Base-by-base conservation (phyloP, 1,140 invertebrate genomes). In the Onthophagus taurus region DNA sequence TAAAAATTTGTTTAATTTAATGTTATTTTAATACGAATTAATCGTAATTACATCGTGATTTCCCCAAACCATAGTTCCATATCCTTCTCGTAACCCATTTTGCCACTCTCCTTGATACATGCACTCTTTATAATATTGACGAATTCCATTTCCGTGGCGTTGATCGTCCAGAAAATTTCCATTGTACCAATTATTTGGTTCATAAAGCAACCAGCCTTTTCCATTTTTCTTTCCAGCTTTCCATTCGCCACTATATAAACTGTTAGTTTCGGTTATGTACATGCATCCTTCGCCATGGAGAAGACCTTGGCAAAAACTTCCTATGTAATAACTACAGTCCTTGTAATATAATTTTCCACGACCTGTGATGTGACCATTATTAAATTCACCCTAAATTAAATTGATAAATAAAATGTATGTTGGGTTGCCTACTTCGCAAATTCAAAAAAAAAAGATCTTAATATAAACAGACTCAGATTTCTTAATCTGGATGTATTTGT, bases 91-190 rank as follows among this genome's bases (percentile, higher is more conserved):
- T 24, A 59, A 55, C 31, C 71, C 68, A 26, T 61, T 46, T 5
- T 61, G 50, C 72, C 72, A 77, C 7, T 66, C 52, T n/a, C 75
- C 75, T 52, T 68, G 58, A 44, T 76, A 77, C 4, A 60, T 70
- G 23, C 65, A 67, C 14, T 58, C 54, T 9, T 56, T 50, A 24
- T 61, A 57, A 51, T 74, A 75, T 48, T 68, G 58, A 21, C 69
- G 59, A 12, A 64, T 60, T 8, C 73, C 74, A 34, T 54, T 54
- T 8, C 74, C 73, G 34, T 71, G 59, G 17, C 65, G 66, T 17
- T 65, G 53, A 51, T 71, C 69, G 59, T 72, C 55, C 13, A 45
- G 11, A 59, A 59, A 66, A 7, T 62, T 55, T 4, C 66, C 66
- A 2, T 67, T 60, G 44, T 66, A 70, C 35, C 54, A 64, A 43